Evolutionary conservation across 1,140 invertebrate genomes (phyloP), one percentile per base, ranked within the genome.

Genomic region (Dendrolimus kikuchii): DNA sequence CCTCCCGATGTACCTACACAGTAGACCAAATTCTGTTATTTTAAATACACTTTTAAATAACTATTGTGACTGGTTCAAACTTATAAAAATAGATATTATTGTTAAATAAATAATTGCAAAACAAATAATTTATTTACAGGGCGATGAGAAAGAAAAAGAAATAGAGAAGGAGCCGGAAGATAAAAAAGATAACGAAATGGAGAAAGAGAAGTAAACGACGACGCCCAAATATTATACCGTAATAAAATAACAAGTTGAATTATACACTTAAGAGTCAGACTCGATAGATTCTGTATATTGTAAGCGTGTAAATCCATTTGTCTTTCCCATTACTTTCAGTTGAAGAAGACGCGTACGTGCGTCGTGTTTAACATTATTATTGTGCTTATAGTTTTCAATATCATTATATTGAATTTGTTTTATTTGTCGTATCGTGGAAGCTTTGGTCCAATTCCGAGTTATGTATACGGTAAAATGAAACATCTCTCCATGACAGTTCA

Each of bases 91-190:
- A 3, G 23, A 23, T 23, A 23, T 23, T 23, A 23, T 23, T 23
- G 23, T 23, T 1, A 7, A 38, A 38, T 48, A 4, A 7, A n/a
- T 48, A n/a, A n/a, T n/a, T n/a, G n/a, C n/a, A n/a, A 7, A 38
- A 38, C 38, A 4, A 7, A n/a, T 48, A 7, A 7, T 7, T 6
- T 42, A 41, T 37, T 82, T 74, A 4, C 68, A 84, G 79, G 78
- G 71, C 8, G 78, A 86, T 44, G 78, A 82, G 49, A 82, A 92
- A 57, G 90, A 92, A 60, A 92, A 92, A 73, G 92, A 92, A 64
- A 84, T 90, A 6, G 92, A 93, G 66, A 92, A 92, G 67, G 92
- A 93, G 64, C 87, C 89, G 44, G 92, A 93, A 61, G 92, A 92
- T 79, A 92, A 93, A 59, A 92, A 92, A 70, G 93, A 95, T 66